Percentiles rank a stretch among this genome's conserved stretches.
Conservation (phyloP, 2,797 vertebrate species). For the Salmo trutta region DNA sequence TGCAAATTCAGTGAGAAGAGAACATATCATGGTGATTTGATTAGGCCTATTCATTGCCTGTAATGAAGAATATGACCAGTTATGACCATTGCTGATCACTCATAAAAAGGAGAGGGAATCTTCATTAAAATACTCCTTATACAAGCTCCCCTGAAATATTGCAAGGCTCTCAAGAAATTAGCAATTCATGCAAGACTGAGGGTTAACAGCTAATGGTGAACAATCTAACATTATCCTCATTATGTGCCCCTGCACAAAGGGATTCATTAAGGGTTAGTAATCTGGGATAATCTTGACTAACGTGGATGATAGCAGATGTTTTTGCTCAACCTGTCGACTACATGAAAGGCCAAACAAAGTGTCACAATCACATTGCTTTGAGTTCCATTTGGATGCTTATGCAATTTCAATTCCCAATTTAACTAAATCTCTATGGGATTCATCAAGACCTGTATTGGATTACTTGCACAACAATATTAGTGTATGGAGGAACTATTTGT, state of each 20-base stretch:
- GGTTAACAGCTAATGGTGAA: conserved; percentile 37
- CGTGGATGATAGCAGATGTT: background rate
- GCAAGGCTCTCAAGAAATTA: conserved; percentile 36
- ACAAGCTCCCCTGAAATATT: background rate
- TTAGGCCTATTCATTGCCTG: background rate
- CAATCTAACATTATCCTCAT: conserved; percentile 35
- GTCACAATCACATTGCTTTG: background rate
- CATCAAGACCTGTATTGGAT: no score
- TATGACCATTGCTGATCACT: no score
- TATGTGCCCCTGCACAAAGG: conserved; percentile 31
- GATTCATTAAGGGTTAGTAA: conserved; percentile 36
- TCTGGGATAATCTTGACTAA: conserved; percentile 34
- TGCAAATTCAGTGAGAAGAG: background rate
- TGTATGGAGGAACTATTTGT: no score
- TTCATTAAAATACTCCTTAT: no score
- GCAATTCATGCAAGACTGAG: conserved; percentile 6
- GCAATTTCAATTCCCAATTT: background rate
- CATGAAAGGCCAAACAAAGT: background rate
- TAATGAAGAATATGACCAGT: background rate
- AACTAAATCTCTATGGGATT: background rate
- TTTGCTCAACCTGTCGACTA: conserved; percentile 1
- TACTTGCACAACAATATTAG: no score
- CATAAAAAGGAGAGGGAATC: no score
- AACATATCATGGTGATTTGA: background rate
- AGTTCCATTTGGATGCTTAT: background rate